Conservation (phyloP, 2,797 vertebrate genomes). For the Urophycis tenuis region DNA sequence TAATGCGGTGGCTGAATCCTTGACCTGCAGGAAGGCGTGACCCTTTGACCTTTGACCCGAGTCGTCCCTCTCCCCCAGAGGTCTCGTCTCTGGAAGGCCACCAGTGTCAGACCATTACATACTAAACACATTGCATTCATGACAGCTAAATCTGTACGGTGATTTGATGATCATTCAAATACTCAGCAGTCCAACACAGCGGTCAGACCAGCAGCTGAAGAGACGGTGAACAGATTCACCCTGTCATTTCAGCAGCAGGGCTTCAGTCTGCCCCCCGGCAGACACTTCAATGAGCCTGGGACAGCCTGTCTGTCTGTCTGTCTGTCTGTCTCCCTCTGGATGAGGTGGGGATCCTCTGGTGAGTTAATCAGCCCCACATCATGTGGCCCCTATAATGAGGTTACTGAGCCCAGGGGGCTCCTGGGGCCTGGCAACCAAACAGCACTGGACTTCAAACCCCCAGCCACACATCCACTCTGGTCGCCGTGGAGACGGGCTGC, state of each 20-base stretch:
- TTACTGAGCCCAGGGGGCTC: slow-evolving; percentile 52
- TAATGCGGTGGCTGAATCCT: slow-evolving; percentile 39
- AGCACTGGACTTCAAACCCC: slow-evolving; percentile 44
- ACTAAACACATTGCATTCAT: background rate
- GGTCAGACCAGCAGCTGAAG: background rate
- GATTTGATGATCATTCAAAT: background rate
- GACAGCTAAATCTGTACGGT: background rate
- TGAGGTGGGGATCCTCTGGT: slow-evolving; percentile 32
- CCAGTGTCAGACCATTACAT: background rate
- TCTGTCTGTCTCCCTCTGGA: slow-evolving; percentile 26
- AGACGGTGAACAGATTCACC: slow-evolving; percentile 10
- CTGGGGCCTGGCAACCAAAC: slow-evolving; percentile 45
- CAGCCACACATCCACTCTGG: slow-evolving; percentile 31
- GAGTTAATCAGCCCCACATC: slow-evolving; percentile 43
- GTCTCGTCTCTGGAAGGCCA: background rate
- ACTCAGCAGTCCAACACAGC: background rate
- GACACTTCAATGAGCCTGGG: slow-evolving; percentile 34
- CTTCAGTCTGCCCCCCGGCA: slow-evolving; percentile 25
- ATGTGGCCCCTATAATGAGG: slow-evolving; percentile 44
- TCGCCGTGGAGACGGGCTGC: slow-evolving; percentile 5
- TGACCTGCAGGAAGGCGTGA: slow-evolving; percentile 61
- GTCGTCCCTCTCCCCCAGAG: slow-evolving; percentile 1
- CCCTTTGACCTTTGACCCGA: slow-evolving; percentile 27
- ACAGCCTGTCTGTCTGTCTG: no score
- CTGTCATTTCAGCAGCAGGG: background rate